Conservation (phyloP, 2,113 vertebrate species). For the Pseudorasbora parva region DNA sequence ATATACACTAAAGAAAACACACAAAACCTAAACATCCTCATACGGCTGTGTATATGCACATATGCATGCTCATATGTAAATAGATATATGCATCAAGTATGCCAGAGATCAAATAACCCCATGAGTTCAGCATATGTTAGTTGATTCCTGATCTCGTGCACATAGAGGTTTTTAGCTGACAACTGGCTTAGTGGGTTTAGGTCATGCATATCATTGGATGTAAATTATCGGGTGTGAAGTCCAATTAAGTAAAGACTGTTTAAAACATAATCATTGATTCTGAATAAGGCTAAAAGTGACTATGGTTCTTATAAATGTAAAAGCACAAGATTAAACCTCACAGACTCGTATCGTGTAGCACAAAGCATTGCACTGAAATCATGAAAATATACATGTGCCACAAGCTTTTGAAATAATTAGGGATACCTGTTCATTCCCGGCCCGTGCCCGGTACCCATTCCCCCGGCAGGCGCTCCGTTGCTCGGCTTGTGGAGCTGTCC, state of each 20-base stretch:
- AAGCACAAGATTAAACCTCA: not conserved
- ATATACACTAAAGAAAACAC: not conserved
- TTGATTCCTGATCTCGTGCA: constrained; percentile 12
- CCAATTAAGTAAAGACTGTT: not conserved
- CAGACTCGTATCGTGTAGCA: not conserved
- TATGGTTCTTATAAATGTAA: not conserved
- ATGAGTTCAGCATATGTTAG: not conserved
- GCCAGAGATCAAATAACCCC: not conserved
- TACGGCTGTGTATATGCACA: not conserved
- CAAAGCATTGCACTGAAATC: not conserved
- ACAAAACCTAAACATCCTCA: not conserved
- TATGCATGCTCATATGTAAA: not conserved
- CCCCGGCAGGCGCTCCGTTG: constrained; percentile 78
- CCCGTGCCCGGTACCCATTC: constrained; percentile 73
- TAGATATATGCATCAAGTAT: constrained; percentile 7
- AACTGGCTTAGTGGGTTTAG: constrained; percentile 7
- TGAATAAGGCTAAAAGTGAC: constrained; percentile 1
- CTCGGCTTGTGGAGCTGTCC: constrained; percentile 83
- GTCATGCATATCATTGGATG: not conserved
- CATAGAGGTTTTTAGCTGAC: constrained; percentile 14
- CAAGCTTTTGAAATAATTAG: not conserved
- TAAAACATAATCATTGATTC: not conserved
- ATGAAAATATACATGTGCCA: not conserved
- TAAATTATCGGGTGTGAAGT: not conserved
- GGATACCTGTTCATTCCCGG: constrained; percentile 80